These are phyloP conservation scores for Lithophane semibrunnea DNA, from an alignment of 2,888 invertebrate genomes.

Conservation along the genomic window DNA sequence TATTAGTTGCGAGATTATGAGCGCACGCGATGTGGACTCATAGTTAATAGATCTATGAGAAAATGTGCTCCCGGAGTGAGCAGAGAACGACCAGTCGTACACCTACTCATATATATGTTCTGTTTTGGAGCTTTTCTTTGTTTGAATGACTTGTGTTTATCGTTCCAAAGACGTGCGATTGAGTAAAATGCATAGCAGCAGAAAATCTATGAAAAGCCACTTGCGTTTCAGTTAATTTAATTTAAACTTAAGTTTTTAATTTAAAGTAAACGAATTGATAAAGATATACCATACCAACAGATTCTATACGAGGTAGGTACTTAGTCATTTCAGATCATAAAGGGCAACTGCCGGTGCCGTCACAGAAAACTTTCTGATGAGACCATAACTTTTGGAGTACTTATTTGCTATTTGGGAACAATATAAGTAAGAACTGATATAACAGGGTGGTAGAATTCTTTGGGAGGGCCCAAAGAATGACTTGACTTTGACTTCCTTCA, in stretches of 20 bases:
- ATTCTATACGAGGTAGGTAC: too few species aligned
- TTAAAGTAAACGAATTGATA: not conserved
- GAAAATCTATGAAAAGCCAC: not conserved
- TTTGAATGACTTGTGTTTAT: not conserved
- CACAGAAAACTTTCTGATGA: not conserved
- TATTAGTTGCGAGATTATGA: slow-evolving; percentile 60
- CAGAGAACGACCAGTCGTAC: not conserved
- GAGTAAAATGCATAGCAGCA: not conserved
- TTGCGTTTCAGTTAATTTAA: not conserved
- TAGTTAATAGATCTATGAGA: slow-evolving; percentile 40
- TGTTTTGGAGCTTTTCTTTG: slow-evolving; percentile 20
- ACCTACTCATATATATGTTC: not conserved
- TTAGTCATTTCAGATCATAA: not conserved
- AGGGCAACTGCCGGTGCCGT: not conserved
- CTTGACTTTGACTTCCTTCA: not conserved
- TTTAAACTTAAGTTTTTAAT: too few species aligned
- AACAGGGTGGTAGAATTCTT: too few species aligned
- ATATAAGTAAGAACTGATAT: too few species aligned
- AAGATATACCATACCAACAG: not conserved
- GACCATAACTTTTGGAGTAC: not conserved
- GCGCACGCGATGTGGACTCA: slow-evolving; percentile 55
- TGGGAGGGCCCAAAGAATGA: not conserved
- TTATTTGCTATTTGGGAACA: not conserved
- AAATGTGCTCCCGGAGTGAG: slow-evolving; percentile 28
- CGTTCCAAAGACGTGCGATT: too few species aligned